phyloP scores from a whole-genome alignment of 2,797 vertebrate species.

The Lerista edwardsae region DNA sequence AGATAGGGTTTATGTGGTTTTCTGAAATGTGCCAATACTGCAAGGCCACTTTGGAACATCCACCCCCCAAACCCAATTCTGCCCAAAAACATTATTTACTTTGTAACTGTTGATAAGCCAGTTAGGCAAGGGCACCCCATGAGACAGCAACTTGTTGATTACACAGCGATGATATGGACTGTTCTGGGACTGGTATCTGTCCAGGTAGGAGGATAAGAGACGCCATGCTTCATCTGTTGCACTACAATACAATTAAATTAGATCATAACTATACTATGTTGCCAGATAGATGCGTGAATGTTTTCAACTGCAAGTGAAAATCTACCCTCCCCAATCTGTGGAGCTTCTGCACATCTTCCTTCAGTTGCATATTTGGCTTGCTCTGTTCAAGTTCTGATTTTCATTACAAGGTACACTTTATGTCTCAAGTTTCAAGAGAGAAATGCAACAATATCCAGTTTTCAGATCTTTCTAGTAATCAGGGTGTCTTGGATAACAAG shows the following conservation, averaged over 20 bases:
- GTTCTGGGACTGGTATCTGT: constrained; percentile 82
- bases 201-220: constrained; percentile 87
- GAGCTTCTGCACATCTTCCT: not conserved
- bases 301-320: not conserved
- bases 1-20: no score
- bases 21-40: no score
- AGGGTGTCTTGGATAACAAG: not conserved
- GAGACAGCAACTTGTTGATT: constrained; percentile 91
- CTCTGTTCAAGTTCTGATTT: not conserved
- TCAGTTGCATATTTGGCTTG: not conserved
- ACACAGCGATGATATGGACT: constrained; percentile 88
- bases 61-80: not conserved
- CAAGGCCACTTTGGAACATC: accelerated
- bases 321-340: not conserved
- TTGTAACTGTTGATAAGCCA: constrained; percentile 94
- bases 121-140: constrained; percentile 88
- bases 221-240: constrained; percentile 95
- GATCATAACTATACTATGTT: not conserved
- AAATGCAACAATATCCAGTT: not conserved
- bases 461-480: not conserved
- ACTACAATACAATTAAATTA: constrained; percentile 72
- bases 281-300: not conserved
- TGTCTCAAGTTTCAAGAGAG: not conserved
- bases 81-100: constrained; percentile 73
- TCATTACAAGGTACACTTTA: not conserved